A percentile compares a stretch with the other conserved stretches of the same genome.
Conservation (phyloP, 2,113 vertebrate genomes). For the Micromys minutus region DNA sequence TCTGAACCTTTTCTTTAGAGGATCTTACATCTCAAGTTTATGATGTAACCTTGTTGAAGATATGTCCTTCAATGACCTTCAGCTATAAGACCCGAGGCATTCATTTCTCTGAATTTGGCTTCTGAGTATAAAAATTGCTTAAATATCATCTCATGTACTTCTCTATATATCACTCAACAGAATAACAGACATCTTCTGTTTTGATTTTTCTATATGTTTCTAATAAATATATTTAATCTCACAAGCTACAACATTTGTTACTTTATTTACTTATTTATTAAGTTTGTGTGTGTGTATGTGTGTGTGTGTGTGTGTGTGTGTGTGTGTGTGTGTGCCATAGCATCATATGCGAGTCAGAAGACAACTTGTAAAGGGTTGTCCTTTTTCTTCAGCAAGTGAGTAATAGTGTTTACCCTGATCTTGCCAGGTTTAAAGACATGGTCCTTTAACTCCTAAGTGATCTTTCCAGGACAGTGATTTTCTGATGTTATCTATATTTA, state of each 20-base stretch:
- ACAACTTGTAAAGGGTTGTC: neutral
- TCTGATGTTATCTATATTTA: neutral
- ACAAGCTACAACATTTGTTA: neutral
- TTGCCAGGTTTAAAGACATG: neutral
- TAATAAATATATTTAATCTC: neutral
- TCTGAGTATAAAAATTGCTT: neutral
- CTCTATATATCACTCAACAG: neutral
- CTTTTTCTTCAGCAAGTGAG: neutral
- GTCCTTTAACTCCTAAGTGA: too few relatives aligned
- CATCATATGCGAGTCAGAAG: too few relatives aligned
- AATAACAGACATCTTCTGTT: neutral
- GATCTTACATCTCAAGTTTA: neutral
- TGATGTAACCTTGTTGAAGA: neutral
- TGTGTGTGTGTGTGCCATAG: neutral
- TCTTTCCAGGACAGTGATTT: neutral
- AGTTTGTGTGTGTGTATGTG: neutral
- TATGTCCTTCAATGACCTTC: rapidly evolving
- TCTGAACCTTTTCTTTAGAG: neutral
- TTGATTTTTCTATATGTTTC: neutral
- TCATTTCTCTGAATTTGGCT: neutral
- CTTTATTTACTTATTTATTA: neutral
- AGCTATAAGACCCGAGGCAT: neutral
- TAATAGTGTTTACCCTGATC: neutral
- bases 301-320: neutral
- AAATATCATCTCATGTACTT: neutral